Evolutionary conservation across 2,113 vertebrate genomes (phyloP).

Genomic region (Todiramphus chloris): DNA sequence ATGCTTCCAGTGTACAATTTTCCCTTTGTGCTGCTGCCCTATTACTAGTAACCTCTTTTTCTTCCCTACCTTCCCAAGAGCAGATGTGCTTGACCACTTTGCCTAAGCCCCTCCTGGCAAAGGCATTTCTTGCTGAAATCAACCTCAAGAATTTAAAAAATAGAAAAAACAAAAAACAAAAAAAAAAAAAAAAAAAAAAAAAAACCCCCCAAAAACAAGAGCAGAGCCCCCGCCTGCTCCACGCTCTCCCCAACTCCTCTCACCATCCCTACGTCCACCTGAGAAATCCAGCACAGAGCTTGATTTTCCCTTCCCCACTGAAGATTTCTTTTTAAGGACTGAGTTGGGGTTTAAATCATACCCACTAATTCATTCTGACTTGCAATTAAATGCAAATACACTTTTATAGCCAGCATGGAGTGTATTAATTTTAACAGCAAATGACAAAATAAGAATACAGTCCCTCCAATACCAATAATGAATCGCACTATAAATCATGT

Average conservation of each 20-base stretch:
- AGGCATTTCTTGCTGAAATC: conserved; percentile 71
- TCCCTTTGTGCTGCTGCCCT: conserved; percentile 86
- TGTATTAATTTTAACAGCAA: conserved; percentile 83
- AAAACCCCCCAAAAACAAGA: background rate
- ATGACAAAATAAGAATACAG: conserved; percentile 78
- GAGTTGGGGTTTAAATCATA: conserved; percentile 75
- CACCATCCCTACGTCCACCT: background rate
- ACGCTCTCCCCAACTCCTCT: background rate
- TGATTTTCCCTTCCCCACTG: conserved; percentile 24
- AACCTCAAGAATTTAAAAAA: background rate
- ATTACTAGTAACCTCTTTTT: conserved; percentile 81
- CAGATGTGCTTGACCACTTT: conserved; percentile 87
- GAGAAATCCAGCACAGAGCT: conserved; percentile 25
- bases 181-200: background rate
- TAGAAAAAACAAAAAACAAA: background rate
- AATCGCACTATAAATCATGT: conserved; percentile 76
- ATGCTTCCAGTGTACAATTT: conserved; percentile 85
- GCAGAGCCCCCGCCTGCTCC: background rate
- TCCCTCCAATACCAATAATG: conserved; percentile 78
- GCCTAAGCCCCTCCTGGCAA: conserved; percentile 77
- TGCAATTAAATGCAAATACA: conserved; percentile 79
- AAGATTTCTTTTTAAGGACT: conserved; percentile 63
- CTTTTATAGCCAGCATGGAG: conserved; percentile 78
- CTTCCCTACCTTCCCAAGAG: conserved; percentile 80
- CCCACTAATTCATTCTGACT: conserved; percentile 79